These are phyloP conservation scores for Piprites chloris DNA, from an alignment of 2,113 vertebrate species.

Conservation along the genomic window DNA sequence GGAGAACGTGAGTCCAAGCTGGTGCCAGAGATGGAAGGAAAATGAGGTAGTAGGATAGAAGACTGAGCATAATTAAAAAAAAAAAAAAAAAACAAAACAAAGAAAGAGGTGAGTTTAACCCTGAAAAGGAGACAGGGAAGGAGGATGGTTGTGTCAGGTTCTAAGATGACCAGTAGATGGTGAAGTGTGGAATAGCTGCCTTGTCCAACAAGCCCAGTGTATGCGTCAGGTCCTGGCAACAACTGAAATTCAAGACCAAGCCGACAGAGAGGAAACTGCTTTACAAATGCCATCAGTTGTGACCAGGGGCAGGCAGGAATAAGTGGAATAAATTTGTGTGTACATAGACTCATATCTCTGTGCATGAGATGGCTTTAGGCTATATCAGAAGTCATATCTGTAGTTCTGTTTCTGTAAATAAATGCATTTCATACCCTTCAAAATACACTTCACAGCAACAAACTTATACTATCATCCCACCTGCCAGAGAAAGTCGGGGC, in stretches of 20 bases:
- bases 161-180: not conserved
- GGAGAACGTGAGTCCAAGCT: not conserved
- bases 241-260: not conserved
- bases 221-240: not conserved
- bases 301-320: not conserved
- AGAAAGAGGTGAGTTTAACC: not conserved
- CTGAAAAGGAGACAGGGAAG: not conserved
- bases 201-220: not conserved
- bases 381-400: not conserved
- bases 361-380: not conserved
- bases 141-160: not conserved
- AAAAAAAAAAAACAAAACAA: not conserved
- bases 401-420: not conserved
- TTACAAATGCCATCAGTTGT: not conserved
- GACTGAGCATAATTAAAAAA: not conserved
- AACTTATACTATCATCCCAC: not conserved
- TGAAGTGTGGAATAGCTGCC: not conserved
- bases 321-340: not conserved
- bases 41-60: not conserved
- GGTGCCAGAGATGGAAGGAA: not conserved
- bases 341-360: not conserved
- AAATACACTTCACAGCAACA: not conserved
- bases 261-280: not conserved
- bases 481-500: not conserved
- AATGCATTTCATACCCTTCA: not conserved